Evolutionary conservation across 2,888 invertebrate species (phyloP).

Genomic region (Xestia rhomboidea): DNA sequence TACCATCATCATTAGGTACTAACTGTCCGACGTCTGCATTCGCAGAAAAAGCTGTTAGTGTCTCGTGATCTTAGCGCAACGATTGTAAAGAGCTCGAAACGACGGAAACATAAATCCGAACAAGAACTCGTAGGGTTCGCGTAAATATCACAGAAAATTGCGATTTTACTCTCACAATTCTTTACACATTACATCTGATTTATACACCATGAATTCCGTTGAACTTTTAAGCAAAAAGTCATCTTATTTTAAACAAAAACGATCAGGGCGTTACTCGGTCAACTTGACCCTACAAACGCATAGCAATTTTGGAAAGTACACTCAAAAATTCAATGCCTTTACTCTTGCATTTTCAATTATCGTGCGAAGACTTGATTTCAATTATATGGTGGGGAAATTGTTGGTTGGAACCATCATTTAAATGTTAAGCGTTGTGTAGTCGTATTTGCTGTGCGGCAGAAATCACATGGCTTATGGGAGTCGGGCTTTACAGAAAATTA

Average conservation of each 20-base stretch:
- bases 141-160: constrained; percentile 43
- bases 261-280: constrained; percentile 61
- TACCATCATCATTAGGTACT: constrained; percentile 59
- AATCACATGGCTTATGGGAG: constrained; percentile 72
- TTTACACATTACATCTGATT: constrained; percentile 53
- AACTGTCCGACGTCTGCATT: constrained; percentile 50
- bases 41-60: constrained; percentile 54
- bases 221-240: constrained; percentile 64
- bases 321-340: constrained; percentile 67
- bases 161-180: constrained; percentile 32
- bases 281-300: constrained; percentile 68
- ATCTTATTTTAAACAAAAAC: constrained; percentile 54
- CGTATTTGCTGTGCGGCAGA: constrained; percentile 71
- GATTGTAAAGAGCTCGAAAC: constrained; percentile 36
- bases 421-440: constrained; percentile 66
- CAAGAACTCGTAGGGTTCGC: constrained; percentile 27
- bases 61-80: constrained; percentile 20
- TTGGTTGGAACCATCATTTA: constrained; percentile 74
- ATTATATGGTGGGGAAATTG: constrained; percentile 78
- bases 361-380: constrained; percentile 76
- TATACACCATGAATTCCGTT: constrained; percentile 50
- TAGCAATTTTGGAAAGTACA: constrained; percentile 78
- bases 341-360: constrained; percentile 75
- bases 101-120: constrained; percentile 48
- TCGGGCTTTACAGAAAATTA: constrained; percentile 65